Percentiles rank a stretch among this genome's conserved stretches.
phyloP scores from a whole-genome alignment of 2,888 invertebrate genomes.

The Plebejus argus region DNA sequence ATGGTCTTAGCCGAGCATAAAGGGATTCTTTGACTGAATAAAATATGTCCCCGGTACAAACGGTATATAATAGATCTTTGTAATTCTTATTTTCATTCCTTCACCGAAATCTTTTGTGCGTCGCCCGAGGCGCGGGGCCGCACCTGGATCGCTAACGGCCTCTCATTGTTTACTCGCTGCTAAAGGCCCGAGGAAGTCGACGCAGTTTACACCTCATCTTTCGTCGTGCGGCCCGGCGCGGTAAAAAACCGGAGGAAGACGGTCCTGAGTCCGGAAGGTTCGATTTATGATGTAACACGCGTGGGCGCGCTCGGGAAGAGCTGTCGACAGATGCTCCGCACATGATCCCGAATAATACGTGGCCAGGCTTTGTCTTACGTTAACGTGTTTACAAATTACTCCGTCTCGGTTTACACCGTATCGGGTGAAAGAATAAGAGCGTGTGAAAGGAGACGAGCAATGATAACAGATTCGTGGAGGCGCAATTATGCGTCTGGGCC shows the following conservation, averaged over 20 bases:
- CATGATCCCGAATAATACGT: slow-evolving; percentile 57
- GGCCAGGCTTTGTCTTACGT: slow-evolving; percentile 63
- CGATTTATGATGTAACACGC: slow-evolving; percentile 75
- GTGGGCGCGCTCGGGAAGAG: slow-evolving; percentile 63
- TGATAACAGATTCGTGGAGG: slow-evolving; percentile 65
- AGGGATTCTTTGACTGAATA: slow-evolving; percentile 68
- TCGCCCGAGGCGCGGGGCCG: slow-evolving; percentile 61
- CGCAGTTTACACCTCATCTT: slow-evolving; percentile 76
- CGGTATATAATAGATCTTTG: slow-evolving; percentile 62
- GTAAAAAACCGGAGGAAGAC: slow-evolving; percentile 75
- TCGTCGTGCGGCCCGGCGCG: slow-evolving; percentile 68
- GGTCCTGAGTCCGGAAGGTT: slow-evolving; percentile 75
- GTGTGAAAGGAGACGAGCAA: slow-evolving; percentile 63
- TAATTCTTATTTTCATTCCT: slow-evolving; percentile 64
- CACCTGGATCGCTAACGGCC: slow-evolving; percentile 64
- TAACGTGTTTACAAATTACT: slow-evolving; percentile 55
- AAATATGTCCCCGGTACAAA: slow-evolving; percentile 63
- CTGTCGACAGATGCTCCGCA: slow-evolving; percentile 76
- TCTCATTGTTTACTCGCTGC: slow-evolving; percentile 66
- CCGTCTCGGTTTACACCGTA: slow-evolving; percentile 52
- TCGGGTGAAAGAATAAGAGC: slow-evolving; percentile 54
- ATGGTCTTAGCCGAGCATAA: slow-evolving; percentile 52
- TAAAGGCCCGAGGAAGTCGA: slow-evolving; percentile 70
- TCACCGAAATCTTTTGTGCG: slow-evolving; percentile 75
- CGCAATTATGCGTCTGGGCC: slow-evolving; percentile 56